A percentile compares a stretch with the other conserved stretches of the same genome.
phyloP scores from a whole-genome alignment of 1,140 invertebrate species.

The Plodia interpunctella region DNA sequence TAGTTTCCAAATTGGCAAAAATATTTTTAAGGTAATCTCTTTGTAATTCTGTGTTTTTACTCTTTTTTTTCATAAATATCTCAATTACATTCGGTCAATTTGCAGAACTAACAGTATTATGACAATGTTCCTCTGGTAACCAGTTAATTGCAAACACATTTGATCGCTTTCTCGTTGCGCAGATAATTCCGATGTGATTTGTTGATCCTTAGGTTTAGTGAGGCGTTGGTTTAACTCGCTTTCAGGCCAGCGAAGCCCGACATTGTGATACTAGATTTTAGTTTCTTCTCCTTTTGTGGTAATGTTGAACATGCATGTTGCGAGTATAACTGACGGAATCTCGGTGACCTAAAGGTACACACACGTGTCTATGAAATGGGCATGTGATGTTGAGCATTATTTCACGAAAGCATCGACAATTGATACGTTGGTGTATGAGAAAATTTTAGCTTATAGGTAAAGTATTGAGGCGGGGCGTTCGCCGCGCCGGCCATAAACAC shows the following conservation, averaged over 20 bases:
- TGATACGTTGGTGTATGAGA: conserved; percentile 60
- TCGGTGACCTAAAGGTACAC: conserved; percentile 20
- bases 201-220: conserved; percentile 16
- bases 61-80: background rate
- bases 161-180: conserved; percentile 16
- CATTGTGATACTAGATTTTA: conserved; percentile 77
- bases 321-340: conserved; percentile 27
- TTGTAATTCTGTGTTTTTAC: conserved; percentile 1
- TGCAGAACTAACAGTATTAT: conserved; percentile 1
- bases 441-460: conserved; percentile 65
- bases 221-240: conserved; percentile 50
- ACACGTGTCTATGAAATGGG: conserved; percentile 2
- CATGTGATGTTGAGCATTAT: conserved; percentile 40
- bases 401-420: conserved; percentile 40
- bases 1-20: conserved; percentile 5
- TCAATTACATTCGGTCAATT: background rate
- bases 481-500: conserved; percentile 59
- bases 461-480: conserved; percentile 57
- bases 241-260: conserved; percentile 61
- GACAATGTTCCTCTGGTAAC: background rate
- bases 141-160: conserved; percentile 6
- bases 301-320: conserved; percentile 40
- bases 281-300: conserved; percentile 61
- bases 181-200: conserved; percentile 11
- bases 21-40: background rate